Conservation (phyloP, 1,140 invertebrate species). For the Rhagoletis pomonella region DNA sequence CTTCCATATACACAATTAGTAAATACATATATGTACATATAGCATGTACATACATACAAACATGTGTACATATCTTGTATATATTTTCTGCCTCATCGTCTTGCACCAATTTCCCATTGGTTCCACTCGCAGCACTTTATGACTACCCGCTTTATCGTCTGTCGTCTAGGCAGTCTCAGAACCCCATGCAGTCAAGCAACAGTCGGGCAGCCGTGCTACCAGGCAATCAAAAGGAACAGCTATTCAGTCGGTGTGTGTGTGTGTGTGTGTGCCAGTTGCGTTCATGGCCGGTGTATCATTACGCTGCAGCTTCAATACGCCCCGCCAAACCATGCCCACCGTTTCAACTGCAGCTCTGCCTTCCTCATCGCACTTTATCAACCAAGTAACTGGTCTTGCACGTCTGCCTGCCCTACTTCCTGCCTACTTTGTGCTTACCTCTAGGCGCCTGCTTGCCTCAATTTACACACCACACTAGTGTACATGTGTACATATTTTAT, state of each 20-base stretch:
- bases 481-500: background rate
- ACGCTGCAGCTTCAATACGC: background rate
- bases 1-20: slow-evolving; percentile 5
- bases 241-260: background rate
- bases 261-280: slow-evolving; percentile 15
- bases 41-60: background rate
- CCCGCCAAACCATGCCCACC: background rate
- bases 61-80: background rate
- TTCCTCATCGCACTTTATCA: background rate
- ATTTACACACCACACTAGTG: background rate
- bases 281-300: slow-evolving; percentile 36
- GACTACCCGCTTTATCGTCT: background rate
- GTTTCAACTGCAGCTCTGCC: background rate
- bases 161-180: background rate
- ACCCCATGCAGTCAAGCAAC: background rate
- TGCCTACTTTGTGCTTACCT: slow-evolving; percentile 4
- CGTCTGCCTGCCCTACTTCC: slow-evolving; percentile 37
- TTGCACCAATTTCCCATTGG: slow-evolving; percentile 1
- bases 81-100: slow-evolving; percentile 6
- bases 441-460: slow-evolving; percentile 18
- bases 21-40: background rate
- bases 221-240: background rate
- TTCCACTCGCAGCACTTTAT: slow-evolving; percentile 23
- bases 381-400: slow-evolving; percentile 5
- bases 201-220: background rate